A percentile compares a stretch with the other conserved stretches of the same genome.
Evolutionary conservation across 2,113 vertebrate species (phyloP).

Genomic region (Bubo bubo): DNA sequence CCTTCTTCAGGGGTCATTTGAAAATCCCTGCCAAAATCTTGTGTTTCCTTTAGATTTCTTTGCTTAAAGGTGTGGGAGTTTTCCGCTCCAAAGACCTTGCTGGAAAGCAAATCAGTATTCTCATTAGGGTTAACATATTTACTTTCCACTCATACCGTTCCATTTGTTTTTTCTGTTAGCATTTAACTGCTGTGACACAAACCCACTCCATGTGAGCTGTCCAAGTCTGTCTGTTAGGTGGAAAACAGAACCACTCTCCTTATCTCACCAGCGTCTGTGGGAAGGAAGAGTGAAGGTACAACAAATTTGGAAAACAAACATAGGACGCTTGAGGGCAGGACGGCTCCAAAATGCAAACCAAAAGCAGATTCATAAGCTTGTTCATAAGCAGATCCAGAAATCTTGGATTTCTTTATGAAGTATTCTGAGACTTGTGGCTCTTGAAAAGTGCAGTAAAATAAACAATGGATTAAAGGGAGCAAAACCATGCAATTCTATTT

Average conservation of each 20-base stretch:
- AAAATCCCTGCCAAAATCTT: conserved; percentile 43
- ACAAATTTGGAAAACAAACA: conserved; percentile 24
- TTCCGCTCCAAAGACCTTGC: conserved; percentile 6
- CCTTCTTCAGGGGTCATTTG: not conserved
- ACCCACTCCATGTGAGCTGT: not conserved
- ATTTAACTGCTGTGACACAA: not conserved
- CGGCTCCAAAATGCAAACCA: conserved; percentile 18
- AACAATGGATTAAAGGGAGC: conserved; percentile 5
- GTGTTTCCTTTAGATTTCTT: conserved; percentile 45
- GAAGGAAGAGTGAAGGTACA: conserved; percentile 46
- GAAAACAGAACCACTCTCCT: conserved; percentile 4
- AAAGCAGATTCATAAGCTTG: not conserved
- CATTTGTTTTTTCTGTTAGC: conserved; percentile 7
- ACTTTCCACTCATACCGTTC: conserved; percentile 7
- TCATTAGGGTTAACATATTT: not conserved
- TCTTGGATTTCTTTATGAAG: not conserved
- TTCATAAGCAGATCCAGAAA: not conserved
- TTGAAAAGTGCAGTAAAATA: conserved; percentile 34
- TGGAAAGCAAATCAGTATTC: conserved; percentile 25
- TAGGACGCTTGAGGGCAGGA: conserved; percentile 51
- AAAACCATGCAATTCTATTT: not conserved
- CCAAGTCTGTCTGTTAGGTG: not conserved
- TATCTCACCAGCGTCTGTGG: conserved; percentile 14
- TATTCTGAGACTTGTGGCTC: not conserved
- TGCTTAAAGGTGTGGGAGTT: conserved; percentile 54